Evolutionary conservation across 2,797 vertebrate species (phyloP), one percentile per base, ranked within the genome.

Genomic region (Enteromius fasciolatus): DNA sequence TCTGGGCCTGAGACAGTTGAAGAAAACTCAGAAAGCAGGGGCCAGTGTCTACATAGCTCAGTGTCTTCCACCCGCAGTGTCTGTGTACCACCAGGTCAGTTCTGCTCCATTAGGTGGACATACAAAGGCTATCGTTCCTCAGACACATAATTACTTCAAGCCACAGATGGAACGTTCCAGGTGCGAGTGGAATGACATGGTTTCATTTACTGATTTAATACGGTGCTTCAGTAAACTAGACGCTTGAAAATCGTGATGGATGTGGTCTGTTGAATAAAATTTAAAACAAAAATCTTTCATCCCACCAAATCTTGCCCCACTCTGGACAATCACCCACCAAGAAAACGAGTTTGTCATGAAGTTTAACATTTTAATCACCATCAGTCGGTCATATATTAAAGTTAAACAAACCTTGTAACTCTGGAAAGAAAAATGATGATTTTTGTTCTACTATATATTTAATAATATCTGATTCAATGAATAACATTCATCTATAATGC

Each of bases 31-130:
- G 28, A 54, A 73, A 73, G 57, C 57, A 31, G 17, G 36, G 36
- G 54, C 6, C 6, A 50, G 67, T 39, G 50, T 36, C 31, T 67
- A 25, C 81, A 75, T 78, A 36, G 44, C 46, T 77, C 57, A 82
- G 8, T 36, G 7, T 36, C 48, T 20, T 48, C 46, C 25, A 39
- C 59, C 57, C 81, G 80, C 76, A 79, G 82, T 83, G 80, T 41
- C 73, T 73, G 74, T 84, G 85, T 48, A 61, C 54, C 76, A 87
- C 84, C 81, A 61, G 80, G 85, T 89, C 86, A 86, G 88, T 92
- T 92, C 90, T 87, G 88, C 92, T 93, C 90, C 85, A 89, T 90
- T 92, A 91, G 89, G 86, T 89, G 87, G 89, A 90, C 90, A 89
- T 92, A 90, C 86, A 86, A 82, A 76, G 80, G 83, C 75, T 44